Conservation (phyloP, 2,888 invertebrate species). For the Marronus borbonicus region DNA sequence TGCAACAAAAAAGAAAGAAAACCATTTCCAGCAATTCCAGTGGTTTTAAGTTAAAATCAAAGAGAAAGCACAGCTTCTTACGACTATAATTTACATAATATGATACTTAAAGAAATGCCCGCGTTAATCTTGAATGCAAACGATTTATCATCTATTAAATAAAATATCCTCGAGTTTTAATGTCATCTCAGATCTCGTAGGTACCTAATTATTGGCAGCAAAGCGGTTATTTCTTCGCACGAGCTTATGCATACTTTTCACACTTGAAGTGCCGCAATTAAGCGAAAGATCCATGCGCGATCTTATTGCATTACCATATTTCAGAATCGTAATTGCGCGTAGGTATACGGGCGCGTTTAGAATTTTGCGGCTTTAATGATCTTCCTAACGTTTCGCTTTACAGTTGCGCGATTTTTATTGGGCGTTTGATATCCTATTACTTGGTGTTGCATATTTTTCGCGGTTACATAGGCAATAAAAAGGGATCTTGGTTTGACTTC, state of each 20-base stretch:
- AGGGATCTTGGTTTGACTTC: background rate
- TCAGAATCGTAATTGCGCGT: constrained; percentile 27
- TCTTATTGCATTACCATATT: constrained; percentile 26
- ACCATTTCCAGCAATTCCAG: too few species aligned
- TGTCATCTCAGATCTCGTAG: constrained; percentile 4
- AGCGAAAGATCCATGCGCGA: background rate
- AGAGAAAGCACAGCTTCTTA: too few species aligned
- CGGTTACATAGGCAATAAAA: background rate
- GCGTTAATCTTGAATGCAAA: background rate
- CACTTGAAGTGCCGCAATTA: constrained; percentile 3
- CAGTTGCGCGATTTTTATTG: constrained; percentile 1
- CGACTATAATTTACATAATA: too few species aligned
- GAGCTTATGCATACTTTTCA: background rate
- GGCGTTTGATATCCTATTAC: background rate
- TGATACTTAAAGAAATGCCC: background rate
- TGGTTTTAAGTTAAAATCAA: too few species aligned
- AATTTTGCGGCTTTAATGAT: constrained; percentile 18
- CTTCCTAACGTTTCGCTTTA: background rate
- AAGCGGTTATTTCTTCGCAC: background rate
- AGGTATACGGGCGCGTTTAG: background rate
- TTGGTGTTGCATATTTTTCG: too few species aligned
- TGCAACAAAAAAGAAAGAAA: too few species aligned
- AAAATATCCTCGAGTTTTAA: background rate
- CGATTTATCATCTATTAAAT: background rate
- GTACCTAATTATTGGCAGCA: constrained; percentile 15